Percentiles rank a stretch among this genome's conserved stretches.
These are phyloP conservation scores for Noturus placidus DNA, from an alignment of 2,113 vertebrate genomes.

Conservation along the genomic window DNA sequence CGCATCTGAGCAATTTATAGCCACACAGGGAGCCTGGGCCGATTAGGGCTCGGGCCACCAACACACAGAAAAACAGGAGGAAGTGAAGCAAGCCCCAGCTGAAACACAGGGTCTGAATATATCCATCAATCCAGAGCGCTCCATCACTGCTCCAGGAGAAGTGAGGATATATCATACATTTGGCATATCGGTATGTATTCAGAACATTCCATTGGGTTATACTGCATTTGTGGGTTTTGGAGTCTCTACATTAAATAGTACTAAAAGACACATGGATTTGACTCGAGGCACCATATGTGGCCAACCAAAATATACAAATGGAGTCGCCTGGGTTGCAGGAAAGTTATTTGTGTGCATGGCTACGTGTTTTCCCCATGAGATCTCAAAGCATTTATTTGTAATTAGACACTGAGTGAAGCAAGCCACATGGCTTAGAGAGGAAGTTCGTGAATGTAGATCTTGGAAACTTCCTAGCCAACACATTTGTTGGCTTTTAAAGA, in stretches of 20 bases:
- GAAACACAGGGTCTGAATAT: slow-evolving; percentile 83
- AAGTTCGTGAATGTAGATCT: slow-evolving; percentile 14
- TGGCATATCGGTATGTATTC: slow-evolving; percentile 72
- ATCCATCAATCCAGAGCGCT: slow-evolving; percentile 85
- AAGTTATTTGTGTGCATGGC: slow-evolving; percentile 85
- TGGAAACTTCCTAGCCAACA: slow-evolving; percentile 14
- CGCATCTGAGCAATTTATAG: slow-evolving; percentile 87
- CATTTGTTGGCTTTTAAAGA: slow-evolving; percentile 1
- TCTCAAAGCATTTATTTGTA: slow-evolving; percentile 46
- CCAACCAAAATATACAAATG: slow-evolving; percentile 88
- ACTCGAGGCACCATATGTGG: slow-evolving; percentile 67
- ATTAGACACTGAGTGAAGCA: slow-evolving; percentile 29
- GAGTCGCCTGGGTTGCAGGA: slow-evolving; percentile 80
- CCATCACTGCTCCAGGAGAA: slow-evolving; percentile 82
- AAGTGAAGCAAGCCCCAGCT: slow-evolving; percentile 79
- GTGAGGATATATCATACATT: slow-evolving; percentile 80
- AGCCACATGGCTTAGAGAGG: not conserved
- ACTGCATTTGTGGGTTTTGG: slow-evolving; percentile 87
- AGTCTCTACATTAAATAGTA: slow-evolving; percentile 82
- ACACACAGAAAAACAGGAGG: slow-evolving; percentile 87
- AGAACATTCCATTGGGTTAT: slow-evolving; percentile 79
- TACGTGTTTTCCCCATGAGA: slow-evolving; percentile 63
- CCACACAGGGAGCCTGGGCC: slow-evolving; percentile 79
- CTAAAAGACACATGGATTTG: slow-evolving; percentile 82
- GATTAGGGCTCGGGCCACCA: slow-evolving; percentile 86